Evolutionary conservation across 2,113 vertebrate species (phyloP).

Genomic region (Indicator indicator): DNA sequence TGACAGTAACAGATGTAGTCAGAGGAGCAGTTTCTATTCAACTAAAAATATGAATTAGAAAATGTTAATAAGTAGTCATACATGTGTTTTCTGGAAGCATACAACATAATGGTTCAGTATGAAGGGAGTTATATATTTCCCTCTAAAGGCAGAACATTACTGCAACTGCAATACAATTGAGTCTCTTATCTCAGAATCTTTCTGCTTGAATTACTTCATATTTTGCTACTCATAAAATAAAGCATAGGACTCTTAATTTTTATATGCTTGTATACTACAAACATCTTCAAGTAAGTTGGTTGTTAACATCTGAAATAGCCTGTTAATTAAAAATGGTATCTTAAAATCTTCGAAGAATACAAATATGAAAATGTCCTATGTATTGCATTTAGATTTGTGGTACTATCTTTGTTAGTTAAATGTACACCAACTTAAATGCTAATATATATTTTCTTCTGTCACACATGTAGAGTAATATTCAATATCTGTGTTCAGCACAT

Average conservation of each 20-base stretch:
- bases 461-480: background rate
- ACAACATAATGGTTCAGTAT: background rate
- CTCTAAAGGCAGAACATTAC: background rate
- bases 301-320: background rate
- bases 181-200: background rate
- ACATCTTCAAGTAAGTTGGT: background rate
- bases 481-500: background rate
- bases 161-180: background rate
- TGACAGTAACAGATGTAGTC: constrained; percentile 32
- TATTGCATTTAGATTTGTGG: constrained; percentile 14
- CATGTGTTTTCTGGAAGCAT: background rate
- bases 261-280: background rate
- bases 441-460: background rate
- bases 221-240: background rate
- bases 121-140: background rate
- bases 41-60: constrained; percentile 39
- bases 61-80: background rate
- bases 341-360: background rate
- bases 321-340: background rate
- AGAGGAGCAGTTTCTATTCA: background rate
- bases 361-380: background rate
- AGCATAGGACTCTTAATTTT: background rate
- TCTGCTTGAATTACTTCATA: background rate
- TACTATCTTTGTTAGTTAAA: constrained; percentile 31
- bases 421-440: background rate